Evolutionary conservation across 2,113 vertebrate genomes (phyloP), one percentile per base, ranked within the genome.

Genomic region (Pardalotus punctatus): DNA sequence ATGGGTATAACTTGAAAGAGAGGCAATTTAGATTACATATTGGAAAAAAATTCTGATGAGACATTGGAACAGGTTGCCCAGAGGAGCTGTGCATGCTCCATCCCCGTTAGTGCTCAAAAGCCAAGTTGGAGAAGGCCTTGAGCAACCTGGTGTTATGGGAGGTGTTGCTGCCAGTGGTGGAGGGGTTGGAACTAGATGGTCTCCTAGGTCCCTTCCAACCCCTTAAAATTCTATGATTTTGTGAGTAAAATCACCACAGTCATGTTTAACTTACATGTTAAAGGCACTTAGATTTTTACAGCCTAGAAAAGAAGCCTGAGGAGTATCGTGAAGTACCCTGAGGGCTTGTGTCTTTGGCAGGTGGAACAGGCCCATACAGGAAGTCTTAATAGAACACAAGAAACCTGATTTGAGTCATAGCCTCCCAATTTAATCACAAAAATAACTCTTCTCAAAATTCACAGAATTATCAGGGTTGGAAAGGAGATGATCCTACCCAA

Each of bases 281-380:
- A 33, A 42, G 13, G 4, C 5, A 6, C 65, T 17, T 23, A 8
- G 19, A 61, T 65, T 40, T 28, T 40, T 82, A 18, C 7, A 56
- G 17, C 19, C 29, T 60, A 6, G 15, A 38, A 35, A 38, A 27
- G 15, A 14, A 25, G n/a, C 23, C 23, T 48, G 33, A 14, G 7
- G 48, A 35, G 5, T 62, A 40, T 38, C 7, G 9, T 79, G n/a
- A 40, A 61, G n/a, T 71, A 11, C 12, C 10, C 2, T n/a, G 31
- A 31, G 13, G 25, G 16, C 6, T 4, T 5, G 0, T 21, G 16
- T 23, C 25, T 51, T 35, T 0, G 4, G 33, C 21, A 47, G n/a
- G 7, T 77, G 43, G 28, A 53, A 25, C 14, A 23, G 7, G 8
- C 9, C 19, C 11, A 2, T 23, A 12, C 4, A 17, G 9, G 17